These are phyloP conservation scores for Mycetomoellerius zeteki DNA, from an alignment of 1,140 invertebrate species.

Conservation along the genomic window DNA sequence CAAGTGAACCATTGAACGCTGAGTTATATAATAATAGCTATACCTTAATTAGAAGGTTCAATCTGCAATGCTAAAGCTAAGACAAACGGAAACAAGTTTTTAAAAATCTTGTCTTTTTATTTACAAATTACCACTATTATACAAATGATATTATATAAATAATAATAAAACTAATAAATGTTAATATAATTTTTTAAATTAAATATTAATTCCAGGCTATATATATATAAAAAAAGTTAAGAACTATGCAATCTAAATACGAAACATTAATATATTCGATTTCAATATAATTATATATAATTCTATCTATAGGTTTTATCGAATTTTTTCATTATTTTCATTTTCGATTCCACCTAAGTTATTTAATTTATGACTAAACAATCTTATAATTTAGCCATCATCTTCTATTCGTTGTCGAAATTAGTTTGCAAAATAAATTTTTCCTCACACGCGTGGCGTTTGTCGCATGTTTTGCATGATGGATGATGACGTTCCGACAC, in stretches of 20 bases:
- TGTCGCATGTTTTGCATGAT: slow-evolving; percentile 65
- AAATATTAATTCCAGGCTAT: background rate
- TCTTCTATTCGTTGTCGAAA: background rate
- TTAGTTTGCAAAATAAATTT: slow-evolving; percentile 28
- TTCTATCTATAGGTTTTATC: background rate
- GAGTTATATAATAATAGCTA: no score
- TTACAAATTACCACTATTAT: no score
- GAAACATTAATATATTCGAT: background rate
- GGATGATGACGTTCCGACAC: slow-evolving; percentile 68
- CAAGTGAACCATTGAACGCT: no score
- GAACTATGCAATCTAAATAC: background rate
- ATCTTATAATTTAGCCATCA: background rate
- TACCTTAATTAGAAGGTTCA: no score
- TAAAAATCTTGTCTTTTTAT: no score
- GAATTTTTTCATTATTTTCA: background rate
- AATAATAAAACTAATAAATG: no score
- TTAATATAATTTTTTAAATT: background rate
- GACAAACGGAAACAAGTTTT: no score
- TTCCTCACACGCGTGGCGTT: slow-evolving; percentile 29
- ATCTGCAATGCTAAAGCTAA: no score
- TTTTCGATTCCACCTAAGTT: background rate
- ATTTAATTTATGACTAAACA: background rate
- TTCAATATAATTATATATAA: background rate
- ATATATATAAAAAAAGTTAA: no score
- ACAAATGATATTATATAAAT: no score